Evolutionary conservation across 35 echinoderm and acorn worm species (phyloP).

Genomic region (Diadema setosum): DNA sequence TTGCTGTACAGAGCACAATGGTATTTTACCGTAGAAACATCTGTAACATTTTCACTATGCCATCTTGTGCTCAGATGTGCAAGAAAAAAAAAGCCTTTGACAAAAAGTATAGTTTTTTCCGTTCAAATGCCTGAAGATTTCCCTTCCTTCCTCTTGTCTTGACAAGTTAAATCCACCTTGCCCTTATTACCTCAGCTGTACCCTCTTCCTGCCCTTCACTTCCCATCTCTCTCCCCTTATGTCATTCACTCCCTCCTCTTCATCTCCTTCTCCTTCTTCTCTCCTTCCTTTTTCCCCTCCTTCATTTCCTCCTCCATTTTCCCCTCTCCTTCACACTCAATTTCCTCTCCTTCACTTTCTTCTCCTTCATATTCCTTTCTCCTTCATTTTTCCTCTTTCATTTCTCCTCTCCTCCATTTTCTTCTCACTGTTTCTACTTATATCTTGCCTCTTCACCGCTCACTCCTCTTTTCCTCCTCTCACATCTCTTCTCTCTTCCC

Average conservation of each 20-base stretch:
- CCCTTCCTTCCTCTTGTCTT: not conserved
- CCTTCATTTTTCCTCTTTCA: not conserved
- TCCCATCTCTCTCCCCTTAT: not conserved
- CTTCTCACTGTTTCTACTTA: not conserved
- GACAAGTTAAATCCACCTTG: too few species aligned
- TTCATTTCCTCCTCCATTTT: not conserved
- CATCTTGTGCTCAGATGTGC: too few species aligned
- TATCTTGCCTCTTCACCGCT: not conserved
- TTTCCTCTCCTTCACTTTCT: not conserved
- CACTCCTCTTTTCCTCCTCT: too few species aligned
- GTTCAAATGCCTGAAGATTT: too few species aligned
- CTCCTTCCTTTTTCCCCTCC: not conserved
- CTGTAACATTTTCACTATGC: too few species aligned
- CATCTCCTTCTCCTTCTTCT: not conserved
- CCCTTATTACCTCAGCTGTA: not conserved
- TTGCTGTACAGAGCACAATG: too few species aligned
- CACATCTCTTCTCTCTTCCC: not conserved
- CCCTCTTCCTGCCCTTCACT: not conserved
- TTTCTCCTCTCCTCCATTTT: not conserved
- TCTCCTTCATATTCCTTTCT: not conserved
- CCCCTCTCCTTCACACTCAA: not conserved
- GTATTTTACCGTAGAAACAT: too few species aligned
- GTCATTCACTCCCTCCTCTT: not conserved
- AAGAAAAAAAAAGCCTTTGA: too few species aligned
- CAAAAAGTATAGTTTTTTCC: too few species aligned